A percentile compares a stretch with the other conserved stretches of the same genome.
phyloP scores from a whole-genome alignment of 2,113 vertebrate genomes.

The Dipodomys merriami region DNA sequence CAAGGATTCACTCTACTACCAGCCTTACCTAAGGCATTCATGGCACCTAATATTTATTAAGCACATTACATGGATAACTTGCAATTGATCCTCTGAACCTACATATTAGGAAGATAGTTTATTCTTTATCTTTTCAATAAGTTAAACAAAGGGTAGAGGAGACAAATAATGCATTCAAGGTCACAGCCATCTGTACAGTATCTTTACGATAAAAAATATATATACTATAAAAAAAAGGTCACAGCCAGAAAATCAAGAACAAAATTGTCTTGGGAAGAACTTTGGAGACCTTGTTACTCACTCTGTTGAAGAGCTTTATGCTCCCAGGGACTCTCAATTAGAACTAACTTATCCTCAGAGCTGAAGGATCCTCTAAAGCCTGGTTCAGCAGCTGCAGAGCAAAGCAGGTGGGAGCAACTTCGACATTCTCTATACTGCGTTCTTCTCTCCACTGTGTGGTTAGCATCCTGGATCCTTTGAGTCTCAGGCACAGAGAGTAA shows the following conservation, averaged over 20 bases:
- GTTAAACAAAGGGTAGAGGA: neutral
- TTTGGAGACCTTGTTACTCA: neutral
- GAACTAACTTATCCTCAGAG: accelerated
- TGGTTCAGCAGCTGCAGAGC: no score
- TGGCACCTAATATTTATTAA: neutral
- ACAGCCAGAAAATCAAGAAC: neutral
- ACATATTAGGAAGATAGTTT: neutral
- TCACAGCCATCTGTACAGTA: neutral
- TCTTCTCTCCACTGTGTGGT: neutral
- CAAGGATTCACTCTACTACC: neutral
- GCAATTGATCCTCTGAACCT: neutral
- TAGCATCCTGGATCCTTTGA: neutral
- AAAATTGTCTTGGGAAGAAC: neutral
- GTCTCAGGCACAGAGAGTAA: neutral
- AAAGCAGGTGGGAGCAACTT: accelerated
- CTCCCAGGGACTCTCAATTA: neutral
- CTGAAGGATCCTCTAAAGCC: neutral
- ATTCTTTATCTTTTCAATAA: neutral
- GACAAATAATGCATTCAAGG: neutral
- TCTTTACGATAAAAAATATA: no score
- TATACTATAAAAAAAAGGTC: neutral
- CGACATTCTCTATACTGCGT: accelerated
- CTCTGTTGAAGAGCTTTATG: neutral
- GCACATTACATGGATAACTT: neutral
- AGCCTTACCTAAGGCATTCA: neutral